Evolutionary conservation across 2,113 vertebrate species (phyloP).

Genomic region (Apodemus speciosus): DNA sequence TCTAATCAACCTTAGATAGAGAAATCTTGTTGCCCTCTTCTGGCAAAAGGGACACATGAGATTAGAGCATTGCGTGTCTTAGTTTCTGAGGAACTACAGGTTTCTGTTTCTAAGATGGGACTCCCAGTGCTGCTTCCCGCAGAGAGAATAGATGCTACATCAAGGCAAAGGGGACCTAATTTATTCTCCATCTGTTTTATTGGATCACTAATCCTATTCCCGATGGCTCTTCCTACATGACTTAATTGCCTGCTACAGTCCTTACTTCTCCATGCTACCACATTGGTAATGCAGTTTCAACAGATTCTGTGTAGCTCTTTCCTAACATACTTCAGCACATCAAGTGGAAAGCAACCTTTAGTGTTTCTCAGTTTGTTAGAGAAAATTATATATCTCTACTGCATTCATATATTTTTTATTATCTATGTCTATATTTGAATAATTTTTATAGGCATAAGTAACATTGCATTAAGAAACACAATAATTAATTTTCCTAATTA

Average conservation of each 20-base stretch:
- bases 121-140: not conserved
- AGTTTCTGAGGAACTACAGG: not conserved
- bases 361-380: not conserved
- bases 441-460: not conserved
- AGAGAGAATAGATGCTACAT: not conserved
- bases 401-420: not conserved
- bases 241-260: not conserved
- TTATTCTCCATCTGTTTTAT: not conserved
- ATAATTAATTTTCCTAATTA: not conserved
- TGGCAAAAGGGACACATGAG: not conserved
- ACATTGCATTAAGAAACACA: not conserved
- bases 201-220: not conserved
- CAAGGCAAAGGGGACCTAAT: not conserved
- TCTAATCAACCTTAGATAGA: not conserved
- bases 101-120: not conserved
- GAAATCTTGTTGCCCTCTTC: not conserved
- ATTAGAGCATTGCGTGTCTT: no score
- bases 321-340: rapidly evolving
- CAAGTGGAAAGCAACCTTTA: not conserved
- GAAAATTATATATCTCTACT: not conserved
- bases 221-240: not conserved
- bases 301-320: not conserved
- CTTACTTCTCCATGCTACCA: not conserved
- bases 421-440: not conserved
- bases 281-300: not conserved